Evolutionary conservation across 2,888 invertebrate species (phyloP).

Genomic region (Apodemia zela): DNA sequence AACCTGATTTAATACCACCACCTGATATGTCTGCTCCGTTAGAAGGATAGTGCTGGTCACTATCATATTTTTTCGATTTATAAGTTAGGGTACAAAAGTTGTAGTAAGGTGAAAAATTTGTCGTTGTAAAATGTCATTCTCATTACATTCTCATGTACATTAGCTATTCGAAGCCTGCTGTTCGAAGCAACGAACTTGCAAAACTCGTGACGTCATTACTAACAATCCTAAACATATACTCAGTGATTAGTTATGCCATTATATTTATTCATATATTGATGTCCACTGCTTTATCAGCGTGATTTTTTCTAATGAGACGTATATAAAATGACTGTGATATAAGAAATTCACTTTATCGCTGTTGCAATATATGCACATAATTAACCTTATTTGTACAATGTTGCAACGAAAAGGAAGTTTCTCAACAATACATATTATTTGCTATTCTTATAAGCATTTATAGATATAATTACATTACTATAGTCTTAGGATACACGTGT

Average conservation of each 20-base stretch:
- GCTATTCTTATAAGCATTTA: not conserved
- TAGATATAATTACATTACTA: not conserved
- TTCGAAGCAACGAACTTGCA: not conserved
- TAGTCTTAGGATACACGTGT: not conserved
- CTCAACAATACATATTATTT: not conserved
- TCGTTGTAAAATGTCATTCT: too few species aligned
- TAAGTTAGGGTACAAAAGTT: too few species aligned
- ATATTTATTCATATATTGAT: not conserved
- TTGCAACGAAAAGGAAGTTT: not conserved
- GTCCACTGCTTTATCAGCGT: not conserved
- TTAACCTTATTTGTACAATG: constrained; percentile 10
- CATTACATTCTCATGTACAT: too few species aligned
- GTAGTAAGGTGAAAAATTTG: too few species aligned
- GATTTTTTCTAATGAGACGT: not conserved
- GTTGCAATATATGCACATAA: constrained; percentile 8
- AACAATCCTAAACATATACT: not conserved
- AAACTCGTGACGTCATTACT: not conserved
- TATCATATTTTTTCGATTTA: too few species aligned
- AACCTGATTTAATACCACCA: too few species aligned
- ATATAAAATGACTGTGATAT: not conserved
- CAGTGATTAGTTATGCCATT: not conserved
- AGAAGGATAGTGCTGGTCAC: too few species aligned
- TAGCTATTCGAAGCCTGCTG: too few species aligned
- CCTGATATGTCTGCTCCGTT: too few species aligned
- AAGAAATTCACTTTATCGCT: not conserved